phyloP scores from a whole-genome alignment of 2,888 invertebrate genomes.

The Harpagoxenus sublaevis region DNA sequence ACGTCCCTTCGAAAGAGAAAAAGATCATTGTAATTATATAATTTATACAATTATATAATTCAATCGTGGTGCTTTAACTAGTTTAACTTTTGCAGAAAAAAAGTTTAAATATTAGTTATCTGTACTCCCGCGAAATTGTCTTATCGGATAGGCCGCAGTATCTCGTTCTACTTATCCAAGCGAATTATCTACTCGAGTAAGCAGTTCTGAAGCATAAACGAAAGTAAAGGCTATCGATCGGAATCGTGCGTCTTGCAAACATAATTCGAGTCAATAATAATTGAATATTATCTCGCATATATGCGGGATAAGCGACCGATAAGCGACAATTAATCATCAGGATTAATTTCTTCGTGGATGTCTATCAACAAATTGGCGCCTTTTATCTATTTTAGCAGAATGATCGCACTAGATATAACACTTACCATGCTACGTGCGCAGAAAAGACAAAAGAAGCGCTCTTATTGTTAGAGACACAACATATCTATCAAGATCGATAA shows the following conservation, averaged over 20 bases:
- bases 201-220: slow-evolving; percentile 28
- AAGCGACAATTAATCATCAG: slow-evolving; percentile 20
- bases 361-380: not conserved
- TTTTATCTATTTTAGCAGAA: not conserved
- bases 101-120: not conserved
- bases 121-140: not conserved
- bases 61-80: not conserved
- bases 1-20: not conserved
- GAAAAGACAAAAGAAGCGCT: not conserved
- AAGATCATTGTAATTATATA: not conserved
- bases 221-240: slow-evolving; percentile 34
- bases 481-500: slow-evolving; percentile 25
- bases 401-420: not conserved
- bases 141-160: not conserved
- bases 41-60: slow-evolving; percentile 9
- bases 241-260: slow-evolving; percentile 57
- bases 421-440: slow-evolving; percentile 42
- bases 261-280: slow-evolving; percentile 38
- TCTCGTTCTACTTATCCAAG: not conserved
- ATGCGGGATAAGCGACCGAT: slow-evolving; percentile 21
- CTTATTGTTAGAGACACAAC: not conserved
- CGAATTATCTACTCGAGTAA: not conserved
- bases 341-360: not conserved
- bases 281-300: slow-evolving; percentile 36
- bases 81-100: not conserved